Conservation (phyloP, 1,140 invertebrate genomes). For the Eriosoma lanigerum region DNA sequence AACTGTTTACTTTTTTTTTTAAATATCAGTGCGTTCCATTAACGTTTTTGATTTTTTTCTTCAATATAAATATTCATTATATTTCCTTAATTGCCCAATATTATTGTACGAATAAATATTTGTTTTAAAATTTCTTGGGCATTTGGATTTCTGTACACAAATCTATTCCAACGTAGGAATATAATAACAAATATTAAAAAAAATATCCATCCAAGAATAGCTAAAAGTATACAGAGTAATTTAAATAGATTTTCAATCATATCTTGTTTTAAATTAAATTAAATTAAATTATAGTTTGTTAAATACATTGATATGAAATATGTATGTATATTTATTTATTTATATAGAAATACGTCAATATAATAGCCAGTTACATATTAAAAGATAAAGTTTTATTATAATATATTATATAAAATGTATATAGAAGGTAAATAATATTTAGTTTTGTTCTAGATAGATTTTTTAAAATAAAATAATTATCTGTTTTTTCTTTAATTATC, state of each 20-base stretch:
- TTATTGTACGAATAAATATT: background rate
- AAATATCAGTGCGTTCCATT: too few relatives aligned
- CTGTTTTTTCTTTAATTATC: too few relatives aligned
- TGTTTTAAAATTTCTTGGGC: background rate
- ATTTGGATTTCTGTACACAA: slow-evolving; percentile 16
- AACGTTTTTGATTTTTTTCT: too few relatives aligned
- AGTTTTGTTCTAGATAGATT: too few relatives aligned
- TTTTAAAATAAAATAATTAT: too few relatives aligned
- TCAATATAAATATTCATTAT: background rate
- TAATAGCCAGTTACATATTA: background rate
- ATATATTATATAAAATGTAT: too few relatives aligned
- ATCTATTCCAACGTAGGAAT: background rate
- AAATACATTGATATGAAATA: too few relatives aligned
- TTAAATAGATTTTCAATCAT: background rate
- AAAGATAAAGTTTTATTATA: too few relatives aligned
- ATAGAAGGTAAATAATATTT: too few relatives aligned
- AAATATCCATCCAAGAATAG: background rate
- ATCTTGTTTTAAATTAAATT: background rate
- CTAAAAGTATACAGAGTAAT: background rate
- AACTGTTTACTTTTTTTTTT: too few relatives aligned
- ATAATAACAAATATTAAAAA: background rate
- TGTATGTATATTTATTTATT: background rate
- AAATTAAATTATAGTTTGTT: too few relatives aligned
- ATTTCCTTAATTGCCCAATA: background rate
- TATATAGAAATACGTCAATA: background rate